Conservation (phyloP, 2,888 invertebrate genomes). For the Lithophane ornitopus region DNA sequence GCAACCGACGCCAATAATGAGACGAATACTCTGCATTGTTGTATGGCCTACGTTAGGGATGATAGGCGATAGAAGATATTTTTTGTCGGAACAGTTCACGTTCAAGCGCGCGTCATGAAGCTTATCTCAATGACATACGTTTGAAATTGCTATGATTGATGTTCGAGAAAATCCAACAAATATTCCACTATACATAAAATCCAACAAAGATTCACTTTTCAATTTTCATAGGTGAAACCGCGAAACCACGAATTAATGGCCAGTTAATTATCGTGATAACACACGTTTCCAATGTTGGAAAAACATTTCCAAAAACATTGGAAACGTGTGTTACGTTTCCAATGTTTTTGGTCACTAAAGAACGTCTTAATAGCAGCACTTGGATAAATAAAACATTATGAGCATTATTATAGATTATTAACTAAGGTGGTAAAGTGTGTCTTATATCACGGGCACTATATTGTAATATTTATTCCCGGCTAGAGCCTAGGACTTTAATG, state of each 20-base stretch:
- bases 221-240: background rate
- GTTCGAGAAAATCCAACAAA: background rate
- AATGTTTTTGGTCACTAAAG: background rate
- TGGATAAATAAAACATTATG: background rate
- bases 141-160: background rate
- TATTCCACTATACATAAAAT: no score
- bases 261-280: background rate
- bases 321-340: no score
- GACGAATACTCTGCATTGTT: slow-evolving; percentile 1
- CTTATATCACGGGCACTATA: no score
- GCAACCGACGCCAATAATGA: slow-evolving; percentile 26
- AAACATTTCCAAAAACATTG: no score
- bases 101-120: background rate
- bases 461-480: no score
- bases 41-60: slow-evolving; percentile 11
- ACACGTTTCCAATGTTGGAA: no score
- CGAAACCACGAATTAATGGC: background rate
- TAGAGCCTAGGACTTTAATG: no score
- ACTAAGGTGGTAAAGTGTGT: no score
- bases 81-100: background rate
- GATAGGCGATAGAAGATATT: background rate
- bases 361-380: background rate
- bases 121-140: background rate
- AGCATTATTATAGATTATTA: no score
- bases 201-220: background rate